Evolutionary conservation across 2,113 vertebrate species (phyloP), one percentile per base, ranked within the genome.

Genomic region (Rhea pennata): DNA sequence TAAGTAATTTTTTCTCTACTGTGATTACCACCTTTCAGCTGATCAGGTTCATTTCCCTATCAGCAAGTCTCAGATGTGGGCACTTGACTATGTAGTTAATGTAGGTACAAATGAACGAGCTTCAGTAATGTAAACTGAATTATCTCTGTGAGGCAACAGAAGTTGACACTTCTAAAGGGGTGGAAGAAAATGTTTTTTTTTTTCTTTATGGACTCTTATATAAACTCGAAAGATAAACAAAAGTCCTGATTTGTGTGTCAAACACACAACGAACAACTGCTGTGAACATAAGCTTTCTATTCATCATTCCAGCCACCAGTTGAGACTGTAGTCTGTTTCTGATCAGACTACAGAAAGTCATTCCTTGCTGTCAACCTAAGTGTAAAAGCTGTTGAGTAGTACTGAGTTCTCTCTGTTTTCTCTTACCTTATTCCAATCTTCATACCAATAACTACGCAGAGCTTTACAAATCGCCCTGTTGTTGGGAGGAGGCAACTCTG

Each of bases 31-130:
- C 27, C 12, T 77, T 90, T 46, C 64, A 94, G 40, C 26, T 88
- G 42, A 24, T 70, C 17, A 39, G 74, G 22, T 70, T 95, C 46
- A 44, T 48, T 72, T 77, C 19, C 23, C 13, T 62, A 67, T 59
- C 20, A 17, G 46, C 54, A 84, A 0, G 0, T 58, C 66, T 84
- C 17, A 39, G 44, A 39, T n/a, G 10, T 62, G 72, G 0, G 4
- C 10, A 74, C 21, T 40, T 75, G 19, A 82, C 65, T 42, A 4
- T 16, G 23, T 10, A 65, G 51, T 6, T 61, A 39, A 75, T 14
- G 54, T 7, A 80, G 50, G 40, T 67, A 87, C 10, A 82, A 94
- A 83, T 12, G 14, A 24, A 39, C 3, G 5, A 84, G 33, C 7
- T 94, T 71, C 74, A 39, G 67, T 61, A 88, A 71, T 1, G 5